Evolutionary conservation across 2,888 invertebrate genomes (phyloP), one percentile per base, ranked within the genome.

Genomic region (Lycaena phlaeas): DNA sequence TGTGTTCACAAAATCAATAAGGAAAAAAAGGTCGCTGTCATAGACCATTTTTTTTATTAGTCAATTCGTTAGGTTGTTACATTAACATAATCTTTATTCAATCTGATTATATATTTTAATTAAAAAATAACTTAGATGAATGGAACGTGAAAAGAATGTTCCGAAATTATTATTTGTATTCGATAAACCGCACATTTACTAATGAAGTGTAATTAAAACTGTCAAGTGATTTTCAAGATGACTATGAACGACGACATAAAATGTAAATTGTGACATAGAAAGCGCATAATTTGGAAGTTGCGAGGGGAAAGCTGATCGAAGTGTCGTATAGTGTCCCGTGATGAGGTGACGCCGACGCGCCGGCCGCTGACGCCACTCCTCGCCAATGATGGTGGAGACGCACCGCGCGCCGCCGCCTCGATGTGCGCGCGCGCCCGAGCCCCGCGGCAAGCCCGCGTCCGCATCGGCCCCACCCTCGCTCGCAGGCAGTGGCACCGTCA

Each of bases 381-480:
- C 65, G 78, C 81, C 79, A 74, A 79, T 82, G 81, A 84, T 82
- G 84, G 84, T 82, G 73, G 82, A 84, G 73, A 74, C 78, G 76
- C 79, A 77, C 64, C 78, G 77, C 62, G 73, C 69, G 76, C 73
- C 76, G 75, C 74, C 74, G 69, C 66, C 76, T 51, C 68, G 76
- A 55, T 69, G 77, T 63, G 74, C 71, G 81, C 77, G 77, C 67
- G 74, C 74, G 68, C 66, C 58, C 59, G 76, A 71, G 59, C 63
- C 72, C 50, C 76, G 73, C 57, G 57, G 67, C 68, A 77, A 79
- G 63, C 87, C 86, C 54, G 64, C 66, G 53, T 87, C 87, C 54
- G 86, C 76, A 52, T 88, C 87, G 54, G 87, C 87, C 51, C 88
- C 87, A 51, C 68, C 82, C 50, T 88, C 86, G 54, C 77, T 75